These are phyloP conservation scores for Paramormyrops kingsleyae DNA, from an alignment of 2,113 vertebrate species.

Conservation along the genomic window DNA sequence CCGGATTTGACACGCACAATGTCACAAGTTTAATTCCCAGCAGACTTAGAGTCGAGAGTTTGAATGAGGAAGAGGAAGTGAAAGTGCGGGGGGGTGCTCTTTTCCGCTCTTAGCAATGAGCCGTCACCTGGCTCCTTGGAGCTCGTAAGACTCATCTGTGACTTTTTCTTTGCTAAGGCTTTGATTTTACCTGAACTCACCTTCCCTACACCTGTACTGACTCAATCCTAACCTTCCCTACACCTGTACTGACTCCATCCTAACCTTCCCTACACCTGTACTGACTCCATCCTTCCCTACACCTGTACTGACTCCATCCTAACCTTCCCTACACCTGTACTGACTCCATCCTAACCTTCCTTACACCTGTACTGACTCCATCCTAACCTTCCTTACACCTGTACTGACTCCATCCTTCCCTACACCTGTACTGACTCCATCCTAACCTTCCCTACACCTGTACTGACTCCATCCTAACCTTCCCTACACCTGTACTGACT, in stretches of 20 bases:
- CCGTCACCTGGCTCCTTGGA: not conserved
- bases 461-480: too few species aligned
- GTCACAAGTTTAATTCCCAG: not conserved
- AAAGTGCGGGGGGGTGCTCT: not conserved
- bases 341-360: too few species aligned
- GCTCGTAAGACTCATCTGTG: not conserved
- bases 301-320: too few species aligned
- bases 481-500: not conserved
- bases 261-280: too few species aligned
- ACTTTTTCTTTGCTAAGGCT: not conserved
- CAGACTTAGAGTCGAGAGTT: not conserved
- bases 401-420: too few species aligned
- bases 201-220: not conserved
- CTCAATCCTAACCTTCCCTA: not conserved
- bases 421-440: too few species aligned
- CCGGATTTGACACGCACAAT: not conserved
- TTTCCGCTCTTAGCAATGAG: not conserved
- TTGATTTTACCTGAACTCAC: not conserved
- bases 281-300: too few species aligned
- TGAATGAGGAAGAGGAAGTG: not conserved
- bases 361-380: not conserved
- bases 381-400: too few species aligned
- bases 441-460: not conserved
- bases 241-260: not conserved
- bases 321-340: too few species aligned